These are phyloP conservation scores for Hypomecis atomaria DNA, from an alignment of 2,888 invertebrate genomes.

Conservation along the genomic window DNA sequence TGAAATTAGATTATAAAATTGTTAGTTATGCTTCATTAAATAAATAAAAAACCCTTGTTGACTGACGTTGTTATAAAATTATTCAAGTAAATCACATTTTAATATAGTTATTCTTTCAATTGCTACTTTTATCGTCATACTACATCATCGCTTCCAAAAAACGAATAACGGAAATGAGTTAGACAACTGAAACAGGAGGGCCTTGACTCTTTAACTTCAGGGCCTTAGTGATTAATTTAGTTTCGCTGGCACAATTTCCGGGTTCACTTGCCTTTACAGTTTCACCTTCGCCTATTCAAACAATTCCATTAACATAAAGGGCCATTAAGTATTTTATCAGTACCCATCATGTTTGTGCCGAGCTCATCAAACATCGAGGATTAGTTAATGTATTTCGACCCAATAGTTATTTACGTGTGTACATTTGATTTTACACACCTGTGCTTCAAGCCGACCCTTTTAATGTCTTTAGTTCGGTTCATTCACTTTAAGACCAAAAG, in stretches of 20 bases:
- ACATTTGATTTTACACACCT: constrained; percentile 76
- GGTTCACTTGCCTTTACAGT: constrained; percentile 1
- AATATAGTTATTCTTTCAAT: too few species aligned
- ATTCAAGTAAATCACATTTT: too few species aligned
- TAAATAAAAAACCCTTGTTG: too few species aligned
- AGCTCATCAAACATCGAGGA: constrained; percentile 47
- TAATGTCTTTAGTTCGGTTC: constrained; percentile 72
- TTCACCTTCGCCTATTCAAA: constrained; percentile 25
- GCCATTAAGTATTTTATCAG: constrained; percentile 35
- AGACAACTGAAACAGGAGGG: neutral
- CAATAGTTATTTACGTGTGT: constrained; percentile 66
- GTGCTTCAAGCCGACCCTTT: constrained; percentile 69
- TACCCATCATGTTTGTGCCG: constrained; percentile 37
- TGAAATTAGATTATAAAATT: too few species aligned
- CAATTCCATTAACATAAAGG: constrained; percentile 32
- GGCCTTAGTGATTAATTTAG: constrained; percentile 7
- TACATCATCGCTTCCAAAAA: too few species aligned
- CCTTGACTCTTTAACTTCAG: neutral
- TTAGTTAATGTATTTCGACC: constrained; percentile 67
- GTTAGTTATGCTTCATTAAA: too few species aligned
- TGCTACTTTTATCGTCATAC: too few species aligned
- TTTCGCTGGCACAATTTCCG: constrained; percentile 6
- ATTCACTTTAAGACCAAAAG: constrained; percentile 56
- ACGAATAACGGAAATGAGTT: too few species aligned
- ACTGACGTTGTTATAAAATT: too few species aligned